Evolutionary conservation across 1,140 invertebrate species (phyloP), one percentile per base, ranked within the genome.

Genomic region (Drosophila pachea): DNA sequence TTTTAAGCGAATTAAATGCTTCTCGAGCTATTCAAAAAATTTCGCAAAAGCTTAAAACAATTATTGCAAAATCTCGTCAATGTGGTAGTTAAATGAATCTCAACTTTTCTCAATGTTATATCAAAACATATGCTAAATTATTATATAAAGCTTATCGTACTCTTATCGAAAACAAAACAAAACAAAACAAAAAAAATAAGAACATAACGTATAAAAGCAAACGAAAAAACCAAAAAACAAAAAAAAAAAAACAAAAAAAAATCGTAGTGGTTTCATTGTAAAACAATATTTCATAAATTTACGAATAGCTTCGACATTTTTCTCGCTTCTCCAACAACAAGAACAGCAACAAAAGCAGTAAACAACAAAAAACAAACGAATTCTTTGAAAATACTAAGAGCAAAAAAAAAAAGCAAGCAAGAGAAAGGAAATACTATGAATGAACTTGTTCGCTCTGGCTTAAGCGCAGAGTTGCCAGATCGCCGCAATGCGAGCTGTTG

Each of bases 41-140:
- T 22, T 22, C 22, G n/a, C 16, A 59, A 64, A 73, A 40, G 73
- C 69, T 75, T 75, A 72, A 59, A 73, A 68, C 56, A 72, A 64
- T 75, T 73, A 75, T 7, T 63, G 73, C 70, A 74, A 66, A 77
- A 74, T 71, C 74, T 74, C 74, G 67, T 87, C 71, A 82, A 84
- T 87, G 77, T 86, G 84, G 73, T 87, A 87, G 84, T 81, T 87
- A 87, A 87, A 87, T 87, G 70, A 87, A 87, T 87, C 84, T 87
- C 70, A 84, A 83, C 79, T 84, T 76, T 79, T 84, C 81, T 86
- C 77, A 86, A 86, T 86, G 81, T 84, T 84, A 76, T 73, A 60
- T 71, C 58, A 83, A 64, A 55, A 56, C 62, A 79, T 81, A 73
- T 69, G 66, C 73, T 69, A 73, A 76, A 73, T 65, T 73, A 75